phyloP scores from a whole-genome alignment of 2,797 vertebrate species.

The Acrossocheilus wenchowensis region DNA sequence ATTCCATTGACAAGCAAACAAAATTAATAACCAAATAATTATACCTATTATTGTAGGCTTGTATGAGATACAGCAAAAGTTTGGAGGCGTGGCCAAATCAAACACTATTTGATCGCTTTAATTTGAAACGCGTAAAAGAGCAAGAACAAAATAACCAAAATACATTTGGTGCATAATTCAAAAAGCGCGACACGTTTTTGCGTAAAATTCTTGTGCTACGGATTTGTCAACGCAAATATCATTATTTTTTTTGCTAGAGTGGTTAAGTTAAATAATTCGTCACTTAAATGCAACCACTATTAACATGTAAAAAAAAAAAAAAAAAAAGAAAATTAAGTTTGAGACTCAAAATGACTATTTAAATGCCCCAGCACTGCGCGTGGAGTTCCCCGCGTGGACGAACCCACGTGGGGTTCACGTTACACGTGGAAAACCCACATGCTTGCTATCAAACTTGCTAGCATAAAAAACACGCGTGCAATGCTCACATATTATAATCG shows the following conservation, averaged over 20 bases:
- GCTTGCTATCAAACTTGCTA: background rate
- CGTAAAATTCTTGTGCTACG: background rate
- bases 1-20: too few species aligned
- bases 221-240: too few species aligned
- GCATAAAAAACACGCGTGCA: accelerated
- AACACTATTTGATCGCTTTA: background rate
- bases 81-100: background rate
- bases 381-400: slow-evolving; percentile 64
- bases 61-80: background rate
- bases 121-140: too few species aligned
- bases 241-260: background rate
- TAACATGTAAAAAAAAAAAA: background rate
- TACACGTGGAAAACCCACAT: slow-evolving; percentile 38
- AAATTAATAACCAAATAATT: too few species aligned
- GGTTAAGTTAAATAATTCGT: background rate
- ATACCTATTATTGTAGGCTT: too few species aligned
- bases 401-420: slow-evolving; percentile 78
- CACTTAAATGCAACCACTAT: background rate
- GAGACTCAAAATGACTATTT: accelerated
- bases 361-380: slow-evolving; percentile 63
- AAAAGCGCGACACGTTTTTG: too few species aligned
- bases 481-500: background rate
- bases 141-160: background rate
- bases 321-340: too few species aligned
- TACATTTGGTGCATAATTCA: accelerated